Base-by-base conservation (phyloP, 30 jellyfish, hydroid and myxozoan species). In the Aurelia sp. region DNA sequence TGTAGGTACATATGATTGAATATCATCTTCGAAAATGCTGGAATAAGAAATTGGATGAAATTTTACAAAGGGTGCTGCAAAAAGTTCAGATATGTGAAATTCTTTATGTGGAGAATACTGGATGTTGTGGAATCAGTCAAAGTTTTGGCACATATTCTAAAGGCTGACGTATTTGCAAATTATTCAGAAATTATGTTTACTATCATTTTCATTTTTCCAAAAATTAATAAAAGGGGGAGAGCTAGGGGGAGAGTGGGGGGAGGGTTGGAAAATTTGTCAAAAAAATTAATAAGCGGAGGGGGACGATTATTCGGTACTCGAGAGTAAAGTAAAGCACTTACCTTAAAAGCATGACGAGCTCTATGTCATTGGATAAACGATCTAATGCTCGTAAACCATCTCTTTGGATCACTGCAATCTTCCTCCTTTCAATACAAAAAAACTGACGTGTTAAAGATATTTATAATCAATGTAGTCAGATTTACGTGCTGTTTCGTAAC, bases 1-100 rank as follows among this genome's bases (percentile, higher is more conserved):
- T 19, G 91, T 90, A 6, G 94, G 77, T 17, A 94, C 84, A 71
- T 63, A 96, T 4, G 98, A 48, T 55, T 96, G 98, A 62, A 96
- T 90, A 8, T 96, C 99, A 40, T 96, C 99, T 66, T 96, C 99
- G 63, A 89, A 93, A 55, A 93, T 80, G 80, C 98, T 92, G 66
- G 22, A 91, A 67, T 9, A 74, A 0, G 33, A 64, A 69, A 44
- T 8, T 8, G 44, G 13, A 44, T 9, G 8, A 40, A 40, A 3
- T 44, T 44, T 44, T 44, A 44, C 4, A 16, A 47, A 22, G 55
- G 20, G n/a, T 41, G 84, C n/a, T 2, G 53, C 8, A 47, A 47
- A 48, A 47, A 5, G 21, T 12, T 76, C n/a, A 16, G 10, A n/a
- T 67, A 17, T 33, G 10, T 30, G 33, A 38, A 38, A 38, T 4